Base-by-base conservation (phyloP, 2,797 vertebrate genomes). In the Acrossocheilus fasciatus region DNA sequence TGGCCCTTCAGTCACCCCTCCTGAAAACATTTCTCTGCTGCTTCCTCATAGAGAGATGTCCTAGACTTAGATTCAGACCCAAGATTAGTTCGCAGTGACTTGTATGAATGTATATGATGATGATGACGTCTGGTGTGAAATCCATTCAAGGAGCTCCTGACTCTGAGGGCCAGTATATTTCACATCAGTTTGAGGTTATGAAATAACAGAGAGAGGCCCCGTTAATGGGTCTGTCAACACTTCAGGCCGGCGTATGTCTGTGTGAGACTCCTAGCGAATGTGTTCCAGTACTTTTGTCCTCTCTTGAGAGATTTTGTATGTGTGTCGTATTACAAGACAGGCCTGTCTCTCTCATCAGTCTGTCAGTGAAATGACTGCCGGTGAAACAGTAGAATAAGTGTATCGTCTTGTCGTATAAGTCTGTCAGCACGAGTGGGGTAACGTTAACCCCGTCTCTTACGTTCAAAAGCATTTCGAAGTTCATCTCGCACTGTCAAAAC, bases 371-470 rank as follows among this genome's bases (percentile, higher is more conserved):
- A 92, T 92, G 81, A 93, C 88, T 88, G 88, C 89, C 91, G 92
- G 90, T 92, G 92, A 77, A 93, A 90, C 90, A 92, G 94, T 95
- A 94, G 95, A 96, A 95, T 95, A 93, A 93, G 92, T 89, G 92
- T 93, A 78, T 72, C 52, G 34, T 54, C 45, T 62, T 68, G 90
- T 88, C 88, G 59, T 89, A 89, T 89, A 92, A 91, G 91, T 92
- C 94, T 93, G 92, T 95, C 94, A 93, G 89, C 66, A 26, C 62
- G 6, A 87, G 92, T 90, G 90, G 43, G 90, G 91, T 94, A 93
- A 89, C 83, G 81, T 91, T 89, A 86, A 77, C 86, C 94, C 94
- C 92, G 93, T 80, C 17, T 36, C 77, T 54, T 36, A 9, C 30
- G 6, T 76, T 94, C 93, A 89, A 88, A 90, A 89, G 88, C 89